Evolutionary conservation across 2,888 invertebrate species (phyloP).

Genomic region (Spodoptera littoralis): DNA sequence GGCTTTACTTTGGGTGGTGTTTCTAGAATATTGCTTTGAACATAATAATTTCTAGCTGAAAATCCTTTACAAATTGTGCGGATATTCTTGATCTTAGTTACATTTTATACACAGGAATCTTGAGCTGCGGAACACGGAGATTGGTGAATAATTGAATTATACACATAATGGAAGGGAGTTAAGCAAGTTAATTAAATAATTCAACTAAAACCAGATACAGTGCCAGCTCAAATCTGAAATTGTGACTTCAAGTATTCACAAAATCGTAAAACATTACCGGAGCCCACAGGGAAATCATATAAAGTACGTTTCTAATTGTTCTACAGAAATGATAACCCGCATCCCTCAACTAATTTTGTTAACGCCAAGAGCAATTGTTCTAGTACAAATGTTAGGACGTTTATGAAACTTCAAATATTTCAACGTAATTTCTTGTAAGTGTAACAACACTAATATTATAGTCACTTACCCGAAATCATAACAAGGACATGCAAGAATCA

Average conservation of each 20-base stretch:
- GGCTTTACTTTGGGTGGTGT: too few species aligned
- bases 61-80: too few species aligned
- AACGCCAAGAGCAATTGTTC: constrained; percentile 19
- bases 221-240: constrained; percentile 7
- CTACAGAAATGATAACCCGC: constrained; percentile 38
- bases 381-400: constrained; percentile 9
- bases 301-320: constrained; percentile 51
- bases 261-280: constrained; percentile 21
- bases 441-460: constrained; percentile 39
- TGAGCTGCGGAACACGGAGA: neutral
- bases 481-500: neutral
- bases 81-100: too few species aligned
- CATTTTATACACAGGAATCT: neutral
- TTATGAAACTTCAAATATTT: constrained; percentile 36
- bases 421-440: constrained; percentile 27
- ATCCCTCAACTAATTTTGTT: constrained; percentile 41
- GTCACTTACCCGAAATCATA: constrained; percentile 2
- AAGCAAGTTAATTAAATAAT: constrained; percentile 17
- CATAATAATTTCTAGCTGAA: too few species aligned
- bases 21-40: too few species aligned
- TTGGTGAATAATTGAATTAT: constrained; percentile 1
- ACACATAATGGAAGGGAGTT: constrained; percentile 2
- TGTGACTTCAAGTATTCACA: constrained; percentile 40
- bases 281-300: constrained; percentile 55
- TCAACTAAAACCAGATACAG: constrained; percentile 27